Percentiles rank a stretch among this genome's conserved stretches.
phyloP scores from a whole-genome alignment of 2,888 invertebrate genomes.

The Apodemia hepburni region DNA sequence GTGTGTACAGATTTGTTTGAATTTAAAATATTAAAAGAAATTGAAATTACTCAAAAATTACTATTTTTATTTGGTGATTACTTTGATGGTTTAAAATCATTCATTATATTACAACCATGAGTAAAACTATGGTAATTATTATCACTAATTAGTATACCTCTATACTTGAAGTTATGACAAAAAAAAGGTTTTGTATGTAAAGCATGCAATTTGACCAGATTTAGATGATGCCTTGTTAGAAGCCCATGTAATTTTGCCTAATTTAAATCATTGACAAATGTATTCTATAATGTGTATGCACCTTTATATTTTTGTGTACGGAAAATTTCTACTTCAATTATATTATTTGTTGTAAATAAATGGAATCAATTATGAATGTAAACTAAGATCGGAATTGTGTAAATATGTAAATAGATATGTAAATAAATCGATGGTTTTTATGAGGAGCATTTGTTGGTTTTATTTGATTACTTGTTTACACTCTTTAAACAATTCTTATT shows the following conservation, averaged over 20 bases:
- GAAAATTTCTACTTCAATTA: slow-evolving; percentile 48
- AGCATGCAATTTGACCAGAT: no score
- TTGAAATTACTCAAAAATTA: no score
- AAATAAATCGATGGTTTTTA: slow-evolving; percentile 79
- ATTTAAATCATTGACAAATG: background rate
- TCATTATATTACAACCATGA: background rate
- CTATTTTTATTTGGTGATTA: no score
- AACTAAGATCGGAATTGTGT: slow-evolving; percentile 60
- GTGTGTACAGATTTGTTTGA: slow-evolving; percentile 1
- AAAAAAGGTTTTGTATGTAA: no score
- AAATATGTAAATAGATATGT: slow-evolving; percentile 72
- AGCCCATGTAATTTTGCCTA: background rate
- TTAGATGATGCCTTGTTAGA: no score
- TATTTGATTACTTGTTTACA: slow-evolving; percentile 38
- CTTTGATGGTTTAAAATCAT: background rate
- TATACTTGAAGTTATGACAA: no score
- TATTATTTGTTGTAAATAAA: slow-evolving; percentile 36
- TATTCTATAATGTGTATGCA: slow-evolving; percentile 10
- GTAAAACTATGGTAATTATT: background rate
- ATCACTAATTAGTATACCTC: background rate
- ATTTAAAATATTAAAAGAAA: no score
- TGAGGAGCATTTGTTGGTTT: slow-evolving; percentile 56
- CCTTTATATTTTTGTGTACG: slow-evolving; percentile 38
- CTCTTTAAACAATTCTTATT: no score
- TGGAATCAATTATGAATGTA: slow-evolving; percentile 33